Base-by-base conservation (phyloP, 2,888 invertebrate species). In the Strigamia crassipes region DNA sequence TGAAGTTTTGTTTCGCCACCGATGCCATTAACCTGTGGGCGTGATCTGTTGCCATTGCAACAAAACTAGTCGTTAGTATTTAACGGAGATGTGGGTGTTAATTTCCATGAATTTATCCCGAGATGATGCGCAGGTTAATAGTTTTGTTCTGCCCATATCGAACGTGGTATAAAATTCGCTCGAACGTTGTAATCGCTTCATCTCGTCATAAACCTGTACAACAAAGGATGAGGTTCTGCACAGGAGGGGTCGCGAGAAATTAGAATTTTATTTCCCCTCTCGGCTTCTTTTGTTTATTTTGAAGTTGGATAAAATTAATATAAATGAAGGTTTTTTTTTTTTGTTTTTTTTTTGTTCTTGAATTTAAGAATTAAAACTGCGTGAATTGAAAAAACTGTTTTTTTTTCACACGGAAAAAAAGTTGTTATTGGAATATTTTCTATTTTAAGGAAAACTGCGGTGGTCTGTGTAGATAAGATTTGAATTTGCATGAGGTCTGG, bases 11-110 rank as follows among this genome's bases (percentile, higher is more conserved):
- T 5, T 34, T 3, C 51, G 4, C 51, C 18, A n/a, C 18, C n/a
- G 51, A 51, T 51, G 51, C 51, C 51, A 51, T 51, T 51, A 51
- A 51, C 51, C 51, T 51, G 15, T 13, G 51, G 51, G 51, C n/a
- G 51, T 51, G n/a, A 51, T 51, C 51, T 51, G 51, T 51, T 51
- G 51, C 51, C 18, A 42, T 42, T 51, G 51, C 51, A 51, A 51
- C 51, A 18, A 8, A 51, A 51, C 10, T 51, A 51, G 51, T n/a
- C 51, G n/a, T 51, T 51, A 51, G 51, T 51, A 2, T 8, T 51
- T 15, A 51, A 13, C 15, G 51, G 18, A n/a, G 6, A 8, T 51
- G 51, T 51, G 51, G 51, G 51, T n/a, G 51, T 51, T 4, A 9
- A 51, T 51, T 51, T 51, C 51, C 51, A 51, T 15, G 51, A 51